Conservation (phyloP, 2,888 invertebrate species). For the Tortrix viridana region DNA sequence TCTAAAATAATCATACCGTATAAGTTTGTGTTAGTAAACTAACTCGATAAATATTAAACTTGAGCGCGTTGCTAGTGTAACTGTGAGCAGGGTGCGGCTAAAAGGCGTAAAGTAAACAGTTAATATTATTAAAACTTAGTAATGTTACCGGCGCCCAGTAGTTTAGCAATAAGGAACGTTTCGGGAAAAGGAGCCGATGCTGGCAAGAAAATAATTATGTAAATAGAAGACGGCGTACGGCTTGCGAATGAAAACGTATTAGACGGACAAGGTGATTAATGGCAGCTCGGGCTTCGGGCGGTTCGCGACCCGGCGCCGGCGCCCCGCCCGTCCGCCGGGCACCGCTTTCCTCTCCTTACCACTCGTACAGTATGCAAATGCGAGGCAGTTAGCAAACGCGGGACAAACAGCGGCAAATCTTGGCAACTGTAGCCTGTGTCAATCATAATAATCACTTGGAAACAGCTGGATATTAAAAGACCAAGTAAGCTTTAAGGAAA, state of each 20-base stretch:
- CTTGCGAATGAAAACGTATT: constrained; percentile 79
- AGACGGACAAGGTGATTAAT: constrained; percentile 81
- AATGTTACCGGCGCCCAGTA: constrained; percentile 63
- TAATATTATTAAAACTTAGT: constrained; percentile 79
- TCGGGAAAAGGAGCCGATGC: constrained; percentile 61
- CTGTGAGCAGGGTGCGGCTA: constrained; percentile 68
- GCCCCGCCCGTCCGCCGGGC: background rate
- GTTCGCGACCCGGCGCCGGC: constrained; percentile 44
- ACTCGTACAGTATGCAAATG: constrained; percentile 70
- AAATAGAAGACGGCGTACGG: constrained; percentile 73
- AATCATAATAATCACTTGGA: constrained; percentile 66
- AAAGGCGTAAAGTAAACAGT: constrained; percentile 76
- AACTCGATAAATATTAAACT: constrained; percentile 71
- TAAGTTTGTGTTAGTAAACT: constrained; percentile 63
- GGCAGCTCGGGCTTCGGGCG: constrained; percentile 57
- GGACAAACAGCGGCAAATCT: constrained; percentile 67
- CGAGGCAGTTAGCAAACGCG: constrained; percentile 68
- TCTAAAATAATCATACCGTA: constrained; percentile 53
- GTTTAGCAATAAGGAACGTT: constrained; percentile 63
- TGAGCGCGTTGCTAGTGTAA: constrained; percentile 61
- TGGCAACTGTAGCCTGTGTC: constrained; percentile 68
- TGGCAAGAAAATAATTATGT: constrained; percentile 79
- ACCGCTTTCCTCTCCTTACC: constrained; percentile 24
- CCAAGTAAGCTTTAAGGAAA: constrained; percentile 39
- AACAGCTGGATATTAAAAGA: constrained; percentile 57